These are phyloP conservation scores for Furcifer pardalis DNA, from an alignment of 2,797 vertebrate species.

Conservation along the genomic window DNA sequence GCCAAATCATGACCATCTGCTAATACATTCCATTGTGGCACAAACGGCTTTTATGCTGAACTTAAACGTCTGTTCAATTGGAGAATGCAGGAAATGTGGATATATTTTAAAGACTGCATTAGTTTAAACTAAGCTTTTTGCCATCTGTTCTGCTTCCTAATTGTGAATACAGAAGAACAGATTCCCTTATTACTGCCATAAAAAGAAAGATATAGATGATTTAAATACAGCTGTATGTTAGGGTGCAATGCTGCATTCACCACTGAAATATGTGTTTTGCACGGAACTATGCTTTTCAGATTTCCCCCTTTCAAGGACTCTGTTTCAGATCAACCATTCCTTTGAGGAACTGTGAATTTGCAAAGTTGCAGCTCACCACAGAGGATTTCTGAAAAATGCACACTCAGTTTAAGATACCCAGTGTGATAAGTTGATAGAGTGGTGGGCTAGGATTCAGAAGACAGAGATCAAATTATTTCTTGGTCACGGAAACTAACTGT, in stretches of 20 bases:
- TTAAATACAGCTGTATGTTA: constrained; percentile 57
- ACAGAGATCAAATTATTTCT: too few relatives aligned
- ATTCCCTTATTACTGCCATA: constrained; percentile 45
- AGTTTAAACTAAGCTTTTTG: constrained; percentile 60
- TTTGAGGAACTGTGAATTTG: neutral
- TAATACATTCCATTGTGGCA: constrained; percentile 46
- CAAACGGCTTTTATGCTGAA: constrained; percentile 58
- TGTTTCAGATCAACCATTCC: neutral
- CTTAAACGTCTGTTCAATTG: constrained; percentile 50
- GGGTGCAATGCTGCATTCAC: constrained; percentile 24
- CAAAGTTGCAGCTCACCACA: too few relatives aligned
- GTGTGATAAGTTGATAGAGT: too few relatives aligned
- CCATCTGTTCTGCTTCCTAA: constrained; percentile 58
- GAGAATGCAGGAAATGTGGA: constrained; percentile 51
- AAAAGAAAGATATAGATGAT: constrained; percentile 61
- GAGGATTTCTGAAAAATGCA: neutral
- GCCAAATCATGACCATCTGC: constrained; percentile 21
- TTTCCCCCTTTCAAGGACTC: neutral
- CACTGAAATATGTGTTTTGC: constrained; percentile 9
- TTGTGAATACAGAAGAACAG: constrained; percentile 50
- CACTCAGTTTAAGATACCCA: neutral
- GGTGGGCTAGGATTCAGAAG: too few relatives aligned
- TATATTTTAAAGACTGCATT: constrained; percentile 64
- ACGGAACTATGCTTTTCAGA: constrained; percentile 13
- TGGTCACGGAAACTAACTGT: too few relatives aligned